Evolutionary conservation across 2,888 invertebrate genomes (phyloP).

Genomic region (Drosophila cognata): DNA sequence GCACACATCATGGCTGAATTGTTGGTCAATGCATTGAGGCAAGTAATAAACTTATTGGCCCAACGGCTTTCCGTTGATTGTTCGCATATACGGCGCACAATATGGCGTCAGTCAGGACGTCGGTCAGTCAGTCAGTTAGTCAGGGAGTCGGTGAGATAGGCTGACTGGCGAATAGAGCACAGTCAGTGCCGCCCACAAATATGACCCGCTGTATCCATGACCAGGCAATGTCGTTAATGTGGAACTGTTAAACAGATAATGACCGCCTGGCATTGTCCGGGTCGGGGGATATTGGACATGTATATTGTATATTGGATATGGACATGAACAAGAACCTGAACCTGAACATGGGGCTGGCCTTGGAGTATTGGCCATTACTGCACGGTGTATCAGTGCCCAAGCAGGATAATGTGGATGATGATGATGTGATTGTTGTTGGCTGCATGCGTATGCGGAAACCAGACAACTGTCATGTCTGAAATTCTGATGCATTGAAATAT

Average conservation of each 20-base stretch:
- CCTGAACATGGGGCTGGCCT: slow-evolving; percentile 14
- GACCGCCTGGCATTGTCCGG: slow-evolving; percentile 46
- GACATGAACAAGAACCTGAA: slow-evolving; percentile 6
- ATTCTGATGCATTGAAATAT: slow-evolving; percentile 83
- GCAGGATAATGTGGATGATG: slow-evolving; percentile 36
- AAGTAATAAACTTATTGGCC: slow-evolving; percentile 81
- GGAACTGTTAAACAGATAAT: slow-evolving; percentile 82
- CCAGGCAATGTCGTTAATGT: slow-evolving; percentile 72
- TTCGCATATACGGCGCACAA: slow-evolving; percentile 55
- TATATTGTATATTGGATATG: slow-evolving; percentile 22
- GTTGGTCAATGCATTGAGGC: slow-evolving; percentile 76
- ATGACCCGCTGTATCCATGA: slow-evolving; percentile 61
- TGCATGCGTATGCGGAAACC: slow-evolving; percentile 73
- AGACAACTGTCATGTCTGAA: slow-evolving; percentile 72
- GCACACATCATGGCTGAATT: slow-evolving; percentile 42
- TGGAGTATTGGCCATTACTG: slow-evolving; percentile 21
- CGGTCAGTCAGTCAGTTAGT: slow-evolving; percentile 5
- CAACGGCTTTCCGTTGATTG: slow-evolving; percentile 72
- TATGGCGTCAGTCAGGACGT: slow-evolving; percentile 45
- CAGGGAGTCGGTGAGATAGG: slow-evolving; percentile 1
- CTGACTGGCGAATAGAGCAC: slow-evolving; percentile 7
- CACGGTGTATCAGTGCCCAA: slow-evolving; percentile 46
- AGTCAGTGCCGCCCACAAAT: slow-evolving; percentile 16
- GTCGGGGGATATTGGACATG: slow-evolving; percentile 17
- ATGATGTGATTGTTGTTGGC: slow-evolving; percentile 49